Evolutionary conservation across 2,888 invertebrate species (phyloP), one percentile per base, ranked within the genome.

Genomic region (Pyralis farinalis): DNA sequence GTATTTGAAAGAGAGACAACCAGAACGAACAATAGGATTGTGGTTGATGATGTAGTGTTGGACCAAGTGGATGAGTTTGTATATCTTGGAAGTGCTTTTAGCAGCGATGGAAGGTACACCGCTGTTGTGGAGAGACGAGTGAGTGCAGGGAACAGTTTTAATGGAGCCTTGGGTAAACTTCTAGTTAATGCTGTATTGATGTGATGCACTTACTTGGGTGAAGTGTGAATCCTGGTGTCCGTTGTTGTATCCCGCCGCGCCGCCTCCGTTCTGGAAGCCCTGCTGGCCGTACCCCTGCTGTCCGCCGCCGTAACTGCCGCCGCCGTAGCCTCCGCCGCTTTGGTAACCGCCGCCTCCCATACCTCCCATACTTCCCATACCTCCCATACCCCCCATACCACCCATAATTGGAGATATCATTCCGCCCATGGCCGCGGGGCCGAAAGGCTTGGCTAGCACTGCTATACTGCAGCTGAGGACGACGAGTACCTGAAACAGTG

Each of bases 211-310:
- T 44, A 56, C 56, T 29, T 44, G 44, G n/a, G 44, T 55, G 35
- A 46, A 47, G 20, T 44, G 47, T 11, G 40, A 44, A 21, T 53
- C 50, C 3, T 51, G 39, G 4, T 50, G 49, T 11, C 50, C 58
- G 0, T 29, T 34, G 6, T 51, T 42, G 30, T 54, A 49, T 8
- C 42, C 45, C 1, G 40, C 46, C 7, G 43, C 37, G n/a, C 21
- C 6, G 7, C 53, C 56, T 6, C 37, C 42, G 7, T 22, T 12
- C 8, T 48, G 40, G 39, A 16, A 49, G 1, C 44, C 45, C 21
- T 44, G 39, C 12, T 37, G 40, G 0, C 51, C 52, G 12, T 37
- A 49, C 0, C 53, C 53, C 2, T 37, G 37, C 27, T 34, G 28
- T 3, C 55, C 51, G 8, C 33, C 21, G n/a, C 42, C 43, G 9